Evolutionary conservation across 2,797 vertebrate species (phyloP).

Genomic region (Sebastes trivittatus): DNA sequence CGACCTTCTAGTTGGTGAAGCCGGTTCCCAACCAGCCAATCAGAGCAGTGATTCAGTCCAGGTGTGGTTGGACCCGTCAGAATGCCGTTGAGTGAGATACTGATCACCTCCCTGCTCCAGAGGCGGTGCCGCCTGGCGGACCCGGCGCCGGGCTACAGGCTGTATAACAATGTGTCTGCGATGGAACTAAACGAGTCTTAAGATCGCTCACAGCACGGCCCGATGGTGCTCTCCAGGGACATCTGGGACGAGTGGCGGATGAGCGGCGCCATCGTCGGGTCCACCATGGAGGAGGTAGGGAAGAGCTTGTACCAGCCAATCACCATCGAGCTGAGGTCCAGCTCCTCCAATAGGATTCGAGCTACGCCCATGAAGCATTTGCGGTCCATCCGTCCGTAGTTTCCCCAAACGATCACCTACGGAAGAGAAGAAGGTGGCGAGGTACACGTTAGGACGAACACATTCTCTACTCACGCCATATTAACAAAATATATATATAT

Average conservation of each 20-base stretch:
- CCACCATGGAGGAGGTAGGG: slow-evolving; percentile 98
- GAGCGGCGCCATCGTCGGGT: slow-evolving; percentile 93
- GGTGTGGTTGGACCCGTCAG: background rate
- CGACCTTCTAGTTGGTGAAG: slow-evolving; percentile 1
- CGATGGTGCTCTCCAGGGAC: slow-evolving; percentile 97
- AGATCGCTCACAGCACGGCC: slow-evolving; percentile 95
- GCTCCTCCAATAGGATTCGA: slow-evolving; percentile 96
- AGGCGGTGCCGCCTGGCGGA: background rate
- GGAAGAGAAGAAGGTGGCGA: background rate
- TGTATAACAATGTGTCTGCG: slow-evolving; percentile 23
- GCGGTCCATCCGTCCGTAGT: slow-evolving; percentile 98
- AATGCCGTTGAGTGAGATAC: slow-evolving; percentile 16
- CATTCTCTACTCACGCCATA: background rate
- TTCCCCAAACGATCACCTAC: slow-evolving; percentile 98
- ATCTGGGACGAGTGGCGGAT: slow-evolving; percentile 98
- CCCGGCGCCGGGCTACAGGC: slow-evolving; percentile 3
- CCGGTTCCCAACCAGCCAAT: background rate
- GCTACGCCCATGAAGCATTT: slow-evolving; percentile 99
- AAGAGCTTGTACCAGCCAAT: slow-evolving; percentile 99
- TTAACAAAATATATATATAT: background rate
- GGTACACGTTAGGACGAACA: background rate
- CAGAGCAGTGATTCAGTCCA: slow-evolving; percentile 3
- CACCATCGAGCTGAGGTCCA: slow-evolving; percentile 95
- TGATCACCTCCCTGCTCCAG: slow-evolving; percentile 22
- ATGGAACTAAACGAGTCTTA: slow-evolving; percentile 75